Percentiles rank a stretch among this genome's conserved stretches.
These are phyloP conservation scores for Paralichthys olivaceus DNA, from an alignment of 2,113 vertebrate species.

Conservation along the genomic window DNA sequence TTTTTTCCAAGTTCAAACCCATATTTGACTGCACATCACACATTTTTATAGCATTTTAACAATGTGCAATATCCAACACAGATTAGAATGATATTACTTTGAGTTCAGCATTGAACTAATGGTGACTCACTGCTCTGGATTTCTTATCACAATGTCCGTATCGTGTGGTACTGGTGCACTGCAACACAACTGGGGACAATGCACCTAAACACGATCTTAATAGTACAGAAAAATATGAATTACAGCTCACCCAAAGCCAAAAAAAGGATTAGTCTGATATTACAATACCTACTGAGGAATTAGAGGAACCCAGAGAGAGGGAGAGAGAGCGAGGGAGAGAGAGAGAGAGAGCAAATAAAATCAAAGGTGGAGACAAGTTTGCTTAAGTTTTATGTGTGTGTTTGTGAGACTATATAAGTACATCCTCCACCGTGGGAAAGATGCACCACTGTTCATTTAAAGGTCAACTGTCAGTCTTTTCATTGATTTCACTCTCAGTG, in stretches of 20 bases:
- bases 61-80: too few relatives aligned
- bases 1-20: too few relatives aligned
- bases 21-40: too few relatives aligned
- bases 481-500: constrained; percentile 43
- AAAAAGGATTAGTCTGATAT: constrained; percentile 9
- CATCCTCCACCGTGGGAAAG: constrained; percentile 63
- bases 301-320: too few relatives aligned
- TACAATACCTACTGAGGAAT: constrained; percentile 4
- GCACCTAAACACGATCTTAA: too few relatives aligned
- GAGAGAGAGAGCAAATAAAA: not conserved
- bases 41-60: too few relatives aligned
- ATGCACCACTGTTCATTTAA: constrained; percentile 53
- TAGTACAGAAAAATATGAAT: not conserved
- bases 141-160: too few relatives aligned
- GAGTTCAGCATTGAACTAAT: too few relatives aligned
- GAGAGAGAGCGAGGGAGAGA: not conserved
- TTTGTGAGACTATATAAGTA: constrained; percentile 2
- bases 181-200: not conserved
- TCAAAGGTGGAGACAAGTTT: constrained; percentile 8
- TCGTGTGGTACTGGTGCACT: not conserved
- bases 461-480: constrained; percentile 55
- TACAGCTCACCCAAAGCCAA: not conserved
- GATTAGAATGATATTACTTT: too few relatives aligned
- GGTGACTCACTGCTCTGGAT: too few relatives aligned
- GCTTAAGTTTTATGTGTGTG: constrained; percentile 13